These are phyloP conservation scores for Autographa pulchrina DNA, from an alignment of 2,888 invertebrate genomes.

Conservation along the genomic window DNA sequence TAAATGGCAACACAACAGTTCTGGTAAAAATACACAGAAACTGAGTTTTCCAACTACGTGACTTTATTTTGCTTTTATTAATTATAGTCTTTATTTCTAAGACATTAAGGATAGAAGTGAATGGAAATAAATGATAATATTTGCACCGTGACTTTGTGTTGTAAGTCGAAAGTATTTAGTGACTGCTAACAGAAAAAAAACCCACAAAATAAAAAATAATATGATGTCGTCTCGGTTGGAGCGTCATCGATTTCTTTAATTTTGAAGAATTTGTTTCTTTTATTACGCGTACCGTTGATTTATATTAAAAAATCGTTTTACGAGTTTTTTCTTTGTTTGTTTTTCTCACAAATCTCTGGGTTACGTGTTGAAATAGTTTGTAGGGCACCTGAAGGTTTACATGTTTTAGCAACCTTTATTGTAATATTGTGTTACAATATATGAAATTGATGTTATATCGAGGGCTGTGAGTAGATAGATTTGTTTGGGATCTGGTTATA, in stretches of 20 bases:
- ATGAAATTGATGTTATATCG: constrained; percentile 47
- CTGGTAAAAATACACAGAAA: constrained; percentile 10
- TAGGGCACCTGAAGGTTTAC: constrained; percentile 51
- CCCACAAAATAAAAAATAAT: constrained; percentile 60
- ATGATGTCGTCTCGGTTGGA: constrained; percentile 72
- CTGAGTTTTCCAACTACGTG: constrained; percentile 16
- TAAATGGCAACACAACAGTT: constrained; percentile 18
- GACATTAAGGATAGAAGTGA: not conserved
- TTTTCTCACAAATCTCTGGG: constrained; percentile 42
- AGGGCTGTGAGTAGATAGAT: constrained; percentile 56
- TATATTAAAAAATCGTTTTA: constrained; percentile 58
- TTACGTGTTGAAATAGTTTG: constrained; percentile 49
- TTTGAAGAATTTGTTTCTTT: constrained; percentile 76
- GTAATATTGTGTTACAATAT: constrained; percentile 34
- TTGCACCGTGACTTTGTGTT: constrained; percentile 14
- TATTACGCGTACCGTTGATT: constrained; percentile 56
- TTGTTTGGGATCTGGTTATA: constrained; percentile 28
- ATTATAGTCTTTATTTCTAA: not conserved
- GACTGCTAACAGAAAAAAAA: constrained; percentile 33
- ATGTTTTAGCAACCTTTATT: constrained; percentile 25
- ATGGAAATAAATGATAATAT: constrained; percentile 4
- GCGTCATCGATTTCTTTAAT: constrained; percentile 80
- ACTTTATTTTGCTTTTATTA: not conserved
- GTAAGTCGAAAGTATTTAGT: constrained; percentile 21
- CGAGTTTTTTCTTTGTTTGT: constrained; percentile 53